Percentiles rank a stretch among this genome's conserved stretches.
Evolutionary conservation across 2,888 invertebrate genomes (phyloP).

Genomic region (Pharmacophagus antenor): DNA sequence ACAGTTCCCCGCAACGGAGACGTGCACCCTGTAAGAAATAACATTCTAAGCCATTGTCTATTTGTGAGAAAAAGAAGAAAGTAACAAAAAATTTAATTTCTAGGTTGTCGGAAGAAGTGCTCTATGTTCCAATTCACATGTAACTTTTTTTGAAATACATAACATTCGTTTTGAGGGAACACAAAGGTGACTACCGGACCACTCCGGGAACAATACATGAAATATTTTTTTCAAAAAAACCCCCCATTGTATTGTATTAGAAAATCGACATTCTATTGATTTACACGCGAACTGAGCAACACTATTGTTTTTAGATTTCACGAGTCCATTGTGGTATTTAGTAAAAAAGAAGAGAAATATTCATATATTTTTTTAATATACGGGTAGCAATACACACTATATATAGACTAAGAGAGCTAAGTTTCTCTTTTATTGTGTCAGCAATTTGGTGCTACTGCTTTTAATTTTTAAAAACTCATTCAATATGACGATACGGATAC

Average conservation of each 20-base stretch:
- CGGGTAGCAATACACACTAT: too few species aligned
- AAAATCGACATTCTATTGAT: neutral
- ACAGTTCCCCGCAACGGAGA: neutral
- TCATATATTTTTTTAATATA: too few species aligned
- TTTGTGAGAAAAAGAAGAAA: neutral
- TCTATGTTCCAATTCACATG: neutral
- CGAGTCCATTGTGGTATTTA: neutral
- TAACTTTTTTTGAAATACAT: neutral
- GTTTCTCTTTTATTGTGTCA: too few species aligned
- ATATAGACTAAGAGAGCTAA: too few species aligned
- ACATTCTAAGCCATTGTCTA: neutral
- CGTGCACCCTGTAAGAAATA: too few species aligned
- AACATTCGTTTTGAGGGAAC: neutral
- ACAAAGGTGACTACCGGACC: neutral
- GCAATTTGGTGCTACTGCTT: too few species aligned
- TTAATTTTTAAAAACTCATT: too few species aligned
- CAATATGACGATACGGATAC: too few species aligned
- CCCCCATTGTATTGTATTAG: neutral
- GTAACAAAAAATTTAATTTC: too few species aligned
- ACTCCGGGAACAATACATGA: neutral
- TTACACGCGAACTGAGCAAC: neutral
- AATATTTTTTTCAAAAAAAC: neutral
- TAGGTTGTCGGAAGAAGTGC: neutral
- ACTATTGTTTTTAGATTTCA: neutral
- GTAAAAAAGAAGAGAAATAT: too few species aligned